Conservation (phyloP, 1,140 invertebrate species). For the Campoletis sonorensis region DNA sequence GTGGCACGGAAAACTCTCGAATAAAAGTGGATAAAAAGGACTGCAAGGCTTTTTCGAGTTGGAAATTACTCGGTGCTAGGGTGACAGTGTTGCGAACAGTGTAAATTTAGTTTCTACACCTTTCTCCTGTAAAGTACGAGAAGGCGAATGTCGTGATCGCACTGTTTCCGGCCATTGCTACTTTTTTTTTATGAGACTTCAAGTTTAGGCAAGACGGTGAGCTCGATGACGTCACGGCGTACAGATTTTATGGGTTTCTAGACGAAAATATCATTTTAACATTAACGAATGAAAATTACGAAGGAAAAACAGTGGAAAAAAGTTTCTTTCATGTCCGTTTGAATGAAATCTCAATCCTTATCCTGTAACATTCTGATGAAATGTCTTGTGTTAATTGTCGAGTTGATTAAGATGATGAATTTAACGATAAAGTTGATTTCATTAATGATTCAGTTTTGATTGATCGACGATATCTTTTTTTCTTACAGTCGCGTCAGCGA, state of each 20-base stretch:
- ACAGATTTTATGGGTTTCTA: not conserved
- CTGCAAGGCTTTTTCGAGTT: constrained; percentile 7
- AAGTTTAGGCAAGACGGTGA: not conserved
- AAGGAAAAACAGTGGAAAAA: too few relatives aligned
- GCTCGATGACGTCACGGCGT: not conserved
- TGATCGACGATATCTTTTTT: not conserved
- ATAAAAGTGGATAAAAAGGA: not conserved
- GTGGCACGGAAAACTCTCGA: constrained; percentile 4
- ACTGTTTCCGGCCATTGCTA: not conserved
- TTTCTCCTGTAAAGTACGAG: not conserved
- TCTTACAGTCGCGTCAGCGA: not conserved
- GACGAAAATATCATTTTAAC: not conserved
- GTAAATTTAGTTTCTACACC: not conserved
- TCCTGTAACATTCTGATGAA: not conserved
- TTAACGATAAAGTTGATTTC: not conserved
- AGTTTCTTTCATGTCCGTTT: too few relatives aligned
- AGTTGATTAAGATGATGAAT: not conserved
- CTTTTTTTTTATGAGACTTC: not conserved
- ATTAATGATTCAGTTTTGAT: not conserved
- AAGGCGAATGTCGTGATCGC: not conserved
- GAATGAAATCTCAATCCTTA: too few relatives aligned
- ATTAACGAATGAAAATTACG: not conserved
- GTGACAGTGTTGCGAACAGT: not conserved
- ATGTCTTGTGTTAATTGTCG: not conserved
- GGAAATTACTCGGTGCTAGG: not conserved